Base-by-base conservation (phyloP, 23 tunicate genomes). In the Ascidia mentula region DNA sequence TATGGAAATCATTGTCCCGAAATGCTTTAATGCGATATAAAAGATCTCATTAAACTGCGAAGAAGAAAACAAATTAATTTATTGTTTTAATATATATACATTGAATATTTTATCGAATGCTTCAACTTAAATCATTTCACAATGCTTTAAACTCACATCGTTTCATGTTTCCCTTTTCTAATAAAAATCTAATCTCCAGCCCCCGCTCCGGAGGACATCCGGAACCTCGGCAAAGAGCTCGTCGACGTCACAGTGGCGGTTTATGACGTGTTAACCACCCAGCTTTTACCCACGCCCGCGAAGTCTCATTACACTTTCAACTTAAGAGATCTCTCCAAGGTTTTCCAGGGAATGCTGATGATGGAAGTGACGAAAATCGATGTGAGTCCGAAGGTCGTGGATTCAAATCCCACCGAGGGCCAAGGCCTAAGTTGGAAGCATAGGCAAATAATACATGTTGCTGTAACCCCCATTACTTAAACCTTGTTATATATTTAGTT, bases 261-360 rank as follows among this genome's bases (percentile, higher is more conserved):
- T 74, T 95, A 95, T 61, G 99, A 90, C 77, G 77, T 78, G 40
- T 86, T 95, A 78, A 89, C 96, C 77, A 82, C 85, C 65, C 96
- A 89, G 72, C 87, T 95, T 37, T 84, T 95, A 2, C 99, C 99
- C 59, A 95, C 99, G 22, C 99, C 99, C 18, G 96, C 96, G 53
- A 95, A 95, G 59, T 95, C 99, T 40, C 99, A 95, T 70, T 95
- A 95, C 89, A 95, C 99, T 46, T 95, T 95, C 86, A 95, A 95
- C 83, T 82, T 95, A 60, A 72, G 99, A 37, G 99, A 95, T 90
- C 77, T 95, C 24, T 86, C 99, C 80, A 95, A 95, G 76, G 99
- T 95, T 6, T 95, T 95, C 81, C 99, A 95, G 72, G 99, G 99
- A 69, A 95, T 95, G 99, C 65, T 95, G 46, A 95, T 95, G 99